Evolutionary conservation across 2,797 vertebrate species (phyloP).

Genomic region (Lutjanus campechanus): DNA sequence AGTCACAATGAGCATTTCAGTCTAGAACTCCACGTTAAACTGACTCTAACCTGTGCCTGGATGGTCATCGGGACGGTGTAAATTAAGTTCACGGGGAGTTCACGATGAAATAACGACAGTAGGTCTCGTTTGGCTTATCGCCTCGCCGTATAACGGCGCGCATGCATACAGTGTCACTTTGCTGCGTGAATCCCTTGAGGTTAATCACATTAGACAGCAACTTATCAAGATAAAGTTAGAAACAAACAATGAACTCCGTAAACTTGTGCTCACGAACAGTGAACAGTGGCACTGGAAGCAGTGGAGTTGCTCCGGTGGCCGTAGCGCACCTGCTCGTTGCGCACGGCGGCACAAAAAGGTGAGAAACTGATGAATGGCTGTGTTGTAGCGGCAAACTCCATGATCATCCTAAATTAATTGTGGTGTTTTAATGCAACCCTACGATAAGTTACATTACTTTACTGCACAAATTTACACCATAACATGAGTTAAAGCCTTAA

Average conservation of each 20-base stretch:
- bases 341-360: slow-evolving; percentile 39
- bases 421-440: too few relatives aligned
- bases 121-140: slow-evolving; percentile 36
- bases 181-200: slow-evolving; percentile 50
- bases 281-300: background rate
- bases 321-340: slow-evolving; percentile 61
- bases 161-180: background rate
- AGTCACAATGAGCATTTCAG: background rate
- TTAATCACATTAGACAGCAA: slow-evolving; percentile 78
- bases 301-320: slow-evolving; percentile 14
- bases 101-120: background rate
- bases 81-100: slow-evolving; percentile 29
- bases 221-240: slow-evolving; percentile 70
- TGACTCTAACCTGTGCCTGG: too few relatives aligned
- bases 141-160: slow-evolving; percentile 17
- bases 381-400: background rate
- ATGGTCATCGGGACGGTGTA: background rate
- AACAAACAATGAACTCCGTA: slow-evolving; percentile 39
- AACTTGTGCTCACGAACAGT: slow-evolving; percentile 25
- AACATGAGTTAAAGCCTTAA: background rate
- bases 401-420: too few relatives aligned
- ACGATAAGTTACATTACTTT: background rate
- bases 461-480: background rate
- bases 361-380: slow-evolving; percentile 18
- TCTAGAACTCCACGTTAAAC: background rate